A percentile compares a stretch with the other conserved stretches of the same genome.
Evolutionary conservation across 1,140 invertebrate species (phyloP).

Genomic region (Drosophila biarmipes): DNA sequence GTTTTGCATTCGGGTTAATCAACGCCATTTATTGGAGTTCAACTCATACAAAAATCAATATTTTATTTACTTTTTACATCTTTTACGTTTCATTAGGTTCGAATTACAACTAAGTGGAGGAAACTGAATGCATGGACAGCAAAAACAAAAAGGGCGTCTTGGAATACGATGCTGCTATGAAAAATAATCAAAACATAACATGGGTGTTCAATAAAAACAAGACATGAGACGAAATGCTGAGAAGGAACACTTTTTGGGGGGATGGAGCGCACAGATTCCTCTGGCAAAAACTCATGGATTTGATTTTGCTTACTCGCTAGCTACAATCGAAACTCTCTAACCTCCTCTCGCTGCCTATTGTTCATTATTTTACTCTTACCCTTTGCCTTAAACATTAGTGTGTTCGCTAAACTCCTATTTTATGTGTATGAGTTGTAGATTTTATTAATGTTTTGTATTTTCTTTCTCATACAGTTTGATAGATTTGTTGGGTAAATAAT

Average conservation of each 20-base stretch:
- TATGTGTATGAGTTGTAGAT: conserved; percentile 34
- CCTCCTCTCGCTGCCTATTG: conserved; percentile 8
- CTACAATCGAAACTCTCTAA: conserved; percentile 54
- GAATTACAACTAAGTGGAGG: conserved; percentile 40
- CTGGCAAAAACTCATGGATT: conserved; percentile 28
- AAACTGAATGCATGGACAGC: conserved; percentile 63
- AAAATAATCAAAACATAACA: conserved; percentile 33
- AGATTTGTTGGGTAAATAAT: conserved; percentile 50
- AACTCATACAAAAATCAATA: conserved; percentile 61
- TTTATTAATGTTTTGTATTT: conserved; percentile 8
- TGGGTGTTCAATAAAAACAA: conserved; percentile 26
- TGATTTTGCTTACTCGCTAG: conserved; percentile 65
- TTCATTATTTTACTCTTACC: conserved; percentile 2
- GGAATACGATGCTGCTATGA: conserved; percentile 36
- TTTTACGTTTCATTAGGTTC: conserved; percentile 8
- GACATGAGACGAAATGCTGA: conserved; percentile 14
- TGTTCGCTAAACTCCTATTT: conserved; percentile 49
- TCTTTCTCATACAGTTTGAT: conserved; percentile 16
- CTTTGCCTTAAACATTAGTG: conserved; percentile 48
- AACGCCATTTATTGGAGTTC: conserved; percentile 71
- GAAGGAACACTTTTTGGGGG: conserved; percentile 24
- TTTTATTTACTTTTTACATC: conserved; percentile 27
- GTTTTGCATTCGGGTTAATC: conserved; percentile 73
- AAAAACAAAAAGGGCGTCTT: conserved; percentile 35
- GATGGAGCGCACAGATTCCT: conserved; percentile 7